Evolutionary conservation across 2,888 invertebrate species (phyloP), one percentile per base, ranked within the genome.

Genomic region (Pandemis cinnamomeana): DNA sequence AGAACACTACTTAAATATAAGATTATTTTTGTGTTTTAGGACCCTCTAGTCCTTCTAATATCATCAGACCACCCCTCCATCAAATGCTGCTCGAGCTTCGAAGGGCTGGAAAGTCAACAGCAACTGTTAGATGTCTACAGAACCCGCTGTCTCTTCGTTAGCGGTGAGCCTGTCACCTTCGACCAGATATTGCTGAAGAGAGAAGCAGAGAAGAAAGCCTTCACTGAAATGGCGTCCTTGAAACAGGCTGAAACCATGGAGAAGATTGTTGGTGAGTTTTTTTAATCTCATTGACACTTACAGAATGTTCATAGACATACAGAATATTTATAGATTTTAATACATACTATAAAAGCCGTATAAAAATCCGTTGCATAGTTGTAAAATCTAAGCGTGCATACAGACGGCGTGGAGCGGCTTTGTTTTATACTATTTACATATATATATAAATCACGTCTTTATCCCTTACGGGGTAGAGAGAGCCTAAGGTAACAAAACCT

Each of bases 21-120:
- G 20, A 20, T 20, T 4, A 46, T 11, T 15, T 51, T n/a, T 13
- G 51, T 51, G 5, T 75, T 74, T 6, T 80, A 95, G 95, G 95
- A 95, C 81, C 94, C 95, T 0, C 80, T 95, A 64, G 95, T 95
- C 2, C 83, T 91, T 3, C 84, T 95, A 0, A 95, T 95, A 80
- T 91, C 94, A 2, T 91, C 93, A 0, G 92, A 91, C 77, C 95
- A 95, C 79, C 95, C 95, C 0, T 87, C 92, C 1, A 90, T 95
- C 2, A 91, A 90, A 70, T 95, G 95, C 78, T 95, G 95, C 80
- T 84, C 94, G 5, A 95, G 89, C 69, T 95, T 95, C 75, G 87
- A 88, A 5, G 91, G 94, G 80, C 80, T 95, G 4, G 90, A 90
- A 27, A 91, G 92, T 0, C 95, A 95, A 75, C 92, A 94, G 71